Conservation (phyloP, 2,888 invertebrate species). For the Agriopis marginaria region DNA sequence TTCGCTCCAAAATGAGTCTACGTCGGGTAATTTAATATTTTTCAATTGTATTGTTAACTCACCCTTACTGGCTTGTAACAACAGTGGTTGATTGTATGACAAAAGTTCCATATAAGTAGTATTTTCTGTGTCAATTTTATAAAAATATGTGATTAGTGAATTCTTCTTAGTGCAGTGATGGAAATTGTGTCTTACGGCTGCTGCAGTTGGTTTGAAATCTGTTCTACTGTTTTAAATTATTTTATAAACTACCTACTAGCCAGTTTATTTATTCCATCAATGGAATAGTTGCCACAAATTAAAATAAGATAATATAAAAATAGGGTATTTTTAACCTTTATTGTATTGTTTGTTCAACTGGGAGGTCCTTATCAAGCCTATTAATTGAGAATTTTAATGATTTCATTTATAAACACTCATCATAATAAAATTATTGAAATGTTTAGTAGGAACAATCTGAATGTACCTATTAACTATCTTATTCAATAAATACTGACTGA, state of each 20-base stretch:
- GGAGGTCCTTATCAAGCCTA: background rate
- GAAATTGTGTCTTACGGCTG: constrained; percentile 28
- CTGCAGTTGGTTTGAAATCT: constrained; percentile 30
- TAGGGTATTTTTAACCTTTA: background rate
- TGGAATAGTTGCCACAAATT: background rate
- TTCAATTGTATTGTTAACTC: constrained; percentile 38
- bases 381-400: background rate
- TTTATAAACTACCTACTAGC: background rate
- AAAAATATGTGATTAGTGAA: constrained; percentile 32
- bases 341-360: constrained; percentile 7
- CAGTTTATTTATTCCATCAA: background rate
- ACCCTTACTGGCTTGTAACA: constrained; percentile 26
- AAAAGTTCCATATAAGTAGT: constrained; percentile 20
- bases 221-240: background rate
- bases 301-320: background rate
- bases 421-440: too few relatives aligned
- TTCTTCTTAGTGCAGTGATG: constrained; percentile 25
- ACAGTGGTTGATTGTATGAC: constrained; percentile 39
- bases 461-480: too few relatives aligned
- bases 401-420: background rate
- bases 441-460: too few relatives aligned
- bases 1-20: constrained; percentile 74
- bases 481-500: too few relatives aligned
- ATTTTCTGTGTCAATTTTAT: constrained; percentile 15
- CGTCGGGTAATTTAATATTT: constrained; percentile 72